Evolutionary conservation across 2,797 vertebrate species (phyloP).

Genomic region (Mus minutoides): DNA sequence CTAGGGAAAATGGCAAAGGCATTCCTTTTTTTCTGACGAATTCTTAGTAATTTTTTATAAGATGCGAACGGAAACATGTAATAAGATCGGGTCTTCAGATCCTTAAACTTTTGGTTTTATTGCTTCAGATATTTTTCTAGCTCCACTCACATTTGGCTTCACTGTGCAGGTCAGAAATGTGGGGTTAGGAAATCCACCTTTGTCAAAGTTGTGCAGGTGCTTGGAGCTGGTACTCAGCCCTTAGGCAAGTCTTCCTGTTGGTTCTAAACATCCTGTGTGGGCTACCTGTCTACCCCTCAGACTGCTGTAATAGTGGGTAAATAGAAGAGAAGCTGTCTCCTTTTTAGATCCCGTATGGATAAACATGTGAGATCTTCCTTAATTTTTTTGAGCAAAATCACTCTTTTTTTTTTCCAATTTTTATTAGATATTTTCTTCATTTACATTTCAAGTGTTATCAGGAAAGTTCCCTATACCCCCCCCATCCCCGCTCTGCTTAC

Average conservation of each 20-base stretch:
- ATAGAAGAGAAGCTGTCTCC: neutral
- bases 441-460: too few relatives aligned
- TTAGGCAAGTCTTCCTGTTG: neutral
- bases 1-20: neutral
- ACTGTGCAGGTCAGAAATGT: neutral
- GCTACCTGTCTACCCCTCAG: neutral
- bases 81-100: neutral
- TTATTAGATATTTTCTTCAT: too few relatives aligned
- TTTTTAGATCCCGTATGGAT: conserved; percentile 38
- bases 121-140: neutral
- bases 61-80: neutral
- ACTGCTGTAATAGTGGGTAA: conserved; percentile 1
- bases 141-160: neutral
- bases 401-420: too few relatives aligned
- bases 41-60: neutral
- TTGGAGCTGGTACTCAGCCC: neutral
- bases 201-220: neutral
- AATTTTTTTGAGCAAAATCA: neutral
- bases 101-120: neutral
- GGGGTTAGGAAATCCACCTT: neutral
- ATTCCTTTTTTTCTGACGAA: neutral
- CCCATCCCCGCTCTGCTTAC: too few relatives aligned
- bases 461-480: too few relatives aligned
- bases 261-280: neutral
- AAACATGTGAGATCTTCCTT: neutral